Evolutionary conservation across 2,113 vertebrate species (phyloP).

Genomic region (Cnemophilus loriae): DNA sequence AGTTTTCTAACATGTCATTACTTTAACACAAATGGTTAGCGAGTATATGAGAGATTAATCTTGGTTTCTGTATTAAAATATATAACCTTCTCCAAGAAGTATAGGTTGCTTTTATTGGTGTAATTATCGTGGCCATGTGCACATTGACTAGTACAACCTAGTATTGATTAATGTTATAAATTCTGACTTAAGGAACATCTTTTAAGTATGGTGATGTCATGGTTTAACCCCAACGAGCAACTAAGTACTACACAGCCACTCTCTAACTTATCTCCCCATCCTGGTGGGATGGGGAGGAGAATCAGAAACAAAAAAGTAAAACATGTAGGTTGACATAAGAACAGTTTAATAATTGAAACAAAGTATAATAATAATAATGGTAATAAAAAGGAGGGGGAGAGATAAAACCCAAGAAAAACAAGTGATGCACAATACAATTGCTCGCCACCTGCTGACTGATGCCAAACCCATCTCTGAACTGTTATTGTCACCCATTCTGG

Average conservation of each 20-base stretch:
- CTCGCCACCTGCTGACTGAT: not conserved
- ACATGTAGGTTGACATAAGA: not conserved
- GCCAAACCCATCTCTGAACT: not conserved
- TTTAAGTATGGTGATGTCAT: not conserved
- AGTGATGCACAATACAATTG: not conserved
- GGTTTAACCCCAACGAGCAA: not conserved
- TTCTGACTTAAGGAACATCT: not conserved
- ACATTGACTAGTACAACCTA: not conserved
- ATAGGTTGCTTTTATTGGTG: not conserved
- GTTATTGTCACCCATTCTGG: not conserved
- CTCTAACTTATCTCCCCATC: not conserved
- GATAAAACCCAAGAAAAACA: not conserved
- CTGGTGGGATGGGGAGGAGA: not conserved
- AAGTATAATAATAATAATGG: not conserved
- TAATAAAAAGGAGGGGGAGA: not conserved
- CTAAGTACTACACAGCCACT: not conserved
- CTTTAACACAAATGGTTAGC: not conserved
- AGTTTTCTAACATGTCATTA: not conserved
- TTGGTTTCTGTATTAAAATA: not conserved
- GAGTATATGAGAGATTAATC: not conserved
- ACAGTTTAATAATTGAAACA: not conserved
- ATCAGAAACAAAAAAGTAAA: not conserved
- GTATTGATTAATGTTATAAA: not conserved
- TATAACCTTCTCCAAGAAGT: not conserved
- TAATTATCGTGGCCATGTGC: not conserved